A percentile compares a stretch with the other conserved stretches of the same genome.
These are phyloP conservation scores for Achroia grisella DNA, from an alignment of 1,140 invertebrate genomes.

Conservation along the genomic window DNA sequence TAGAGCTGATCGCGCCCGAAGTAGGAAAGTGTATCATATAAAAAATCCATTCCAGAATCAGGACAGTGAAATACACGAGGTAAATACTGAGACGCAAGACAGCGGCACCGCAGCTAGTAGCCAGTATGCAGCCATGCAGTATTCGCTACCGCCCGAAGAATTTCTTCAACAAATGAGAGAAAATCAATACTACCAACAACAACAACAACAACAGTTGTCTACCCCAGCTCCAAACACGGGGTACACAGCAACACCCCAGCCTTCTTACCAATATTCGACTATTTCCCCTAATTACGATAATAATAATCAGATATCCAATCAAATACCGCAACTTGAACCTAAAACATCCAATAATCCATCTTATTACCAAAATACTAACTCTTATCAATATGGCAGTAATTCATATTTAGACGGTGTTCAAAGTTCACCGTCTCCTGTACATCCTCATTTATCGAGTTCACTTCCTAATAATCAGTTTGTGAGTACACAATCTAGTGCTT, in stretches of 20 bases:
- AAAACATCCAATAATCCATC: conserved; percentile 36
- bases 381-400: conserved; percentile 44
- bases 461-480: conserved; percentile 50
- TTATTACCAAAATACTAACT: conserved; percentile 38
- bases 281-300: conserved; percentile 39
- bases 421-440: conserved; percentile 44
- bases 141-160: conserved; percentile 65
- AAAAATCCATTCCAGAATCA: conserved; percentile 61
- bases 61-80: conserved; percentile 30
- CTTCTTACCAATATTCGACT: conserved; percentile 54
- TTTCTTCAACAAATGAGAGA: conserved; percentile 64
- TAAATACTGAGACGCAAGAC: conserved; percentile 35
- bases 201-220: conserved; percentile 41
- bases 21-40: conserved; percentile 54
- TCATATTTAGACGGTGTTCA: conserved; percentile 34
- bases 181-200: conserved; percentile 45
- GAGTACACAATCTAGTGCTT: conserved; percentile 43
- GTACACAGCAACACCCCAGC: conserved; percentile 58
- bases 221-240: conserved; percentile 40
- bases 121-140: conserved; percentile 63
- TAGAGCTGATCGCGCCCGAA: conserved; percentile 32
- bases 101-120: conserved; percentile 61
- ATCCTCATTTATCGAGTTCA: conserved; percentile 50
- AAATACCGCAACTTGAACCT: conserved; percentile 38
- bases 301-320: conserved; percentile 39